Percentiles rank a stretch among this genome's conserved stretches.
Evolutionary conservation across 2,797 vertebrate species (phyloP).

Genomic region (Aplochiton taeniatus): DNA sequence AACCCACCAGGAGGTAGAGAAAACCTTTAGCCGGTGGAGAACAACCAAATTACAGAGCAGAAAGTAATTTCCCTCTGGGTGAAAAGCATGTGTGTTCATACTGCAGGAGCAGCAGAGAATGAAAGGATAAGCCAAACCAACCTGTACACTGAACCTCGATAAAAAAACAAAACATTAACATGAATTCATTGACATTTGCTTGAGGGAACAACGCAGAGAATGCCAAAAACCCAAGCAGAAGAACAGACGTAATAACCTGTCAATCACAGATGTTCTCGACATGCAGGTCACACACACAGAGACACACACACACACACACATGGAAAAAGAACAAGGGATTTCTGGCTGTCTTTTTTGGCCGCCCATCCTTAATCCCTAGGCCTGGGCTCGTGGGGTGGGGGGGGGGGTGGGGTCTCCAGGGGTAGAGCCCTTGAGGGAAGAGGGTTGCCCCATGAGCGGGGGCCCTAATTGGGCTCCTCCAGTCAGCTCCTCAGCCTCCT

Average conservation of each 20-base stretch:
- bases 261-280: no score
- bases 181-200: no score
- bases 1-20: background rate
- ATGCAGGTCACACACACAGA: constrained; percentile 1
- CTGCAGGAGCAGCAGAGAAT: no score
- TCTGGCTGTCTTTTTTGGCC: constrained; percentile 42
- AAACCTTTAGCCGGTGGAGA: background rate
- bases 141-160: no score
- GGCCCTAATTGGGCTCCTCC: constrained; percentile 57
- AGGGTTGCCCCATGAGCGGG: constrained; percentile 36
- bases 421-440: constrained; percentile 34
- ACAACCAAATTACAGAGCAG: constrained; percentile 9
- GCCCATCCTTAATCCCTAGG: constrained; percentile 57
- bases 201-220: no score
- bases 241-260: no score
- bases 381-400: constrained; percentile 24
- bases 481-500: constrained; percentile 30
- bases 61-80: constrained; percentile 1
- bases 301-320: constrained; percentile 9
- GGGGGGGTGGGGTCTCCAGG: constrained; percentile 30
- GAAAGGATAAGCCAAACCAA: background rate
- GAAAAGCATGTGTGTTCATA: background rate
- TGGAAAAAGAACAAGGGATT: constrained; percentile 37
- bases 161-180: no score
- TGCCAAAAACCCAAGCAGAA: no score